Base-by-base conservation (phyloP, 2,797 vertebrate species). In the Mycteria americana region DNA sequence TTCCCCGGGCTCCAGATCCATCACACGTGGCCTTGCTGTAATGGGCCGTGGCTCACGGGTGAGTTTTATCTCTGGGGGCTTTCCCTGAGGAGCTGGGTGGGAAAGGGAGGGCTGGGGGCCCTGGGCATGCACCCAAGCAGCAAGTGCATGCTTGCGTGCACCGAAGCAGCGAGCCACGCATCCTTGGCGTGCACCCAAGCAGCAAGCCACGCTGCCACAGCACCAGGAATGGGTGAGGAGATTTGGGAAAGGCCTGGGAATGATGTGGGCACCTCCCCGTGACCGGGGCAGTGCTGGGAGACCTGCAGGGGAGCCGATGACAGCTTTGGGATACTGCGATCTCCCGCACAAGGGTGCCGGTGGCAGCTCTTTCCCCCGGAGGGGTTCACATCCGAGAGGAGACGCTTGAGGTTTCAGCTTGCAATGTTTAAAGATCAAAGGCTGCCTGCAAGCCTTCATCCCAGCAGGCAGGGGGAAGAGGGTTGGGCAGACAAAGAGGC, bases 371-470 rank as follows among this genome's bases (percentile, higher is more conserved):
- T 64, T 18, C 37, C 23, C 62, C 69, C 23, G 50, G 54, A 59
- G 30, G 46, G 21, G 8, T 28, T 88, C 43, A 19, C 17, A 4
- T 2, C 14, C 3, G 0, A 43, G 39, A 80, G 53, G n/a, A 69
- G 60, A 3, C 5, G 0, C 62, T 56, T 18, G 37, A 69, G 60
- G 25, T 8, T 75, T n/a, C 70, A 76, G 41, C 70, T 86, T 14
- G 56, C 25, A 4, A 3, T 4, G 5, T 6, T 54, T 14, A 2
- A 13, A 30, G 68, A 87, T 80, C 57, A 87, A 93, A 93, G 76
- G 41, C 48, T 67, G 30, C 88, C 87, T 22, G 33, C 18, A 6
- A 85, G 3, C 45, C 91, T 92, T 88, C 86, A 95, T 92, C 92
- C 79, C 94, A 64, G 92, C 31, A 6, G 94, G 96, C n/a, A 39